A percentile compares a stretch with the other conserved stretches of the same genome.
Conservation (phyloP, 2,888 invertebrate species). For the Barypeithes pellucidus region DNA sequence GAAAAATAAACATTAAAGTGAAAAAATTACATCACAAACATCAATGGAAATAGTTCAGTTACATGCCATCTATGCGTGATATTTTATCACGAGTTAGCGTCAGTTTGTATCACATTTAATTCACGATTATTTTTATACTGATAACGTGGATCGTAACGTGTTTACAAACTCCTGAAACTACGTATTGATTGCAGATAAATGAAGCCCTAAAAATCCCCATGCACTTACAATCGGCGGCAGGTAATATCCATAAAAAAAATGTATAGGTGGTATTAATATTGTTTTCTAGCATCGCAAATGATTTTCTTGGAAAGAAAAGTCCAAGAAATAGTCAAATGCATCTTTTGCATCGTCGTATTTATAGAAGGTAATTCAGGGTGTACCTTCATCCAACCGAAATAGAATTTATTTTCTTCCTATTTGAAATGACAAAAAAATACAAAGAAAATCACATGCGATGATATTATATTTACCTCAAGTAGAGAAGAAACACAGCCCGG, state of each 20-base stretch:
- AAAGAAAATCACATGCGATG: too few species aligned
- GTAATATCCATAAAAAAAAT: not conserved
- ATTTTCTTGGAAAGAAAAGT: too few species aligned
- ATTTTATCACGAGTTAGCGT: conserved; percentile 22
- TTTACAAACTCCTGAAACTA: conserved; percentile 10
- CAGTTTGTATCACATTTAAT: not conserved
- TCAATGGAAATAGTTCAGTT: not conserved
- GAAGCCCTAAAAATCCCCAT: not conserved
- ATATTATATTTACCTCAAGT: too few species aligned
- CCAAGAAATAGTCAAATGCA: too few species aligned
- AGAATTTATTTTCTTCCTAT: too few species aligned
- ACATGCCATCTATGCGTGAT: conserved; percentile 18
- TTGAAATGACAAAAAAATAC: too few species aligned
- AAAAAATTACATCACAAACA: not conserved
- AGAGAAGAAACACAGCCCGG: too few species aligned
- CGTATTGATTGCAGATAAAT: conserved; percentile 3
- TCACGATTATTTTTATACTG: conserved; percentile 10
- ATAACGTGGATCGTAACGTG: conserved; percentile 14
- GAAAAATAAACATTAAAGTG: not conserved
- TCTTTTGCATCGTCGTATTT: too few species aligned
- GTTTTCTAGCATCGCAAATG: too few species aligned
- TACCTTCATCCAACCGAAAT: too few species aligned
- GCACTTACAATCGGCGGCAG: not conserved
- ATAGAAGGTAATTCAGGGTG: too few species aligned
- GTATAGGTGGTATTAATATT: too few species aligned